Percentiles rank a stretch among this genome's conserved stretches.
These are phyloP conservation scores for Episyrphus balteatus DNA, from an alignment of 1,140 invertebrate species.

Conservation along the genomic window DNA sequence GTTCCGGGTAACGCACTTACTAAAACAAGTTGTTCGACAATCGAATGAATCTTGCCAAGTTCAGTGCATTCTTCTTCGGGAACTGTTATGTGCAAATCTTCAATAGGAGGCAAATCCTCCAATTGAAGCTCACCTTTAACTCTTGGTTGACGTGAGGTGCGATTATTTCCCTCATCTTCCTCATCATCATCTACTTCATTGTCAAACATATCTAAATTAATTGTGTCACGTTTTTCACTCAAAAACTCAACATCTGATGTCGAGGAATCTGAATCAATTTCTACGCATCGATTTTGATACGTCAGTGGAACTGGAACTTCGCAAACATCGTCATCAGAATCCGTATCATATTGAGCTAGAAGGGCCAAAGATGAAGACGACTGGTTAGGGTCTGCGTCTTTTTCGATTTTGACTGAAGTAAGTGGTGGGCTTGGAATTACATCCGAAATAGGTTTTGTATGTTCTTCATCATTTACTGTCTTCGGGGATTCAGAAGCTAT, in stretches of 20 bases:
- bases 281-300: conserved; percentile 13
- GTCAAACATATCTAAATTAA: conserved; percentile 16
- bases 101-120: conserved; percentile 69
- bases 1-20: conserved; percentile 54
- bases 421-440: background rate
- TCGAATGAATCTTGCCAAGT: conserved; percentile 58
- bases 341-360: conserved; percentile 23
- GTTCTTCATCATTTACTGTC: background rate
- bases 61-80: conserved; percentile 60
- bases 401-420: background rate
- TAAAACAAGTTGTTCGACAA: conserved; percentile 64
- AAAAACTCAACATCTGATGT: conserved; percentile 25
- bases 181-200: conserved; percentile 25
- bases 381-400: too few relatives aligned
- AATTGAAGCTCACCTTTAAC: conserved; percentile 34
- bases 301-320: background rate
- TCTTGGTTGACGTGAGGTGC: conserved; percentile 13
- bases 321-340: conserved; percentile 11
- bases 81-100: conserved; percentile 69
- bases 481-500: background rate
- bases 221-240: conserved; percentile 17
- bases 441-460: background rate
- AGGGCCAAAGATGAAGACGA: conserved; percentile 15
- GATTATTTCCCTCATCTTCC: conserved; percentile 8
- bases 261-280: conserved; percentile 17